These are phyloP conservation scores for Oenanthe melanoleuca DNA, from an alignment of 2,113 vertebrate genomes.

Conservation along the genomic window DNA sequence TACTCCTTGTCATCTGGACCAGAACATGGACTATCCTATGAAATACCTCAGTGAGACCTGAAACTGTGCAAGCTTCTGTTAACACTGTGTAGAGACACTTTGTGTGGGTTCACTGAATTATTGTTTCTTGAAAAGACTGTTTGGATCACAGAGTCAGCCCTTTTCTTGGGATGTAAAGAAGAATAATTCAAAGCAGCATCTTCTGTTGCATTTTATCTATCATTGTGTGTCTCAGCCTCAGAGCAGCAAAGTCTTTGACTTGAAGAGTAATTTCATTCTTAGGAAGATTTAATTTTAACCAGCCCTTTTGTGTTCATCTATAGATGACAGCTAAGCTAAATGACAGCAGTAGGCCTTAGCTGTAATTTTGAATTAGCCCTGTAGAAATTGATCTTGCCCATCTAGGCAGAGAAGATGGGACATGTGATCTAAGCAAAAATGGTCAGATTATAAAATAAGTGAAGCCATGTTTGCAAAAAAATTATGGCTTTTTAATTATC, in stretches of 20 bases:
- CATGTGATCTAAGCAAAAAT: background rate
- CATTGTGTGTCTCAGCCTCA: background rate
- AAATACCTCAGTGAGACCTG: background rate
- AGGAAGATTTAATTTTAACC: background rate
- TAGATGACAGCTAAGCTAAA: background rate
- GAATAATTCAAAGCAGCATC: background rate
- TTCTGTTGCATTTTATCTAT: background rate
- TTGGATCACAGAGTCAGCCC: background rate
- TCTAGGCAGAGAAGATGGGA: background rate
- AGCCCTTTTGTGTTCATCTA: background rate
- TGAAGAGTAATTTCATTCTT: background rate
- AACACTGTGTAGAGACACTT: background rate
- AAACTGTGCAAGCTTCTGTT: background rate
- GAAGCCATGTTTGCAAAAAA: background rate
- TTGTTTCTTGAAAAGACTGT: background rate
- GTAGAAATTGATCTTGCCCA: background rate
- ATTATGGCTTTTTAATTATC: background rate
- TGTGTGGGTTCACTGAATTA: background rate
- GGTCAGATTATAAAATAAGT: background rate
- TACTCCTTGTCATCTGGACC: background rate
- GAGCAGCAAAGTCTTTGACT: background rate
- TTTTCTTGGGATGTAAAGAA: background rate
- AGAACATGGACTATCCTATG: background rate
- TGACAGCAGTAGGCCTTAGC: background rate
- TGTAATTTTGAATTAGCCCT: background rate